Conservation (phyloP, 2,888 invertebrate species). For the Eucera pruinosa region DNA sequence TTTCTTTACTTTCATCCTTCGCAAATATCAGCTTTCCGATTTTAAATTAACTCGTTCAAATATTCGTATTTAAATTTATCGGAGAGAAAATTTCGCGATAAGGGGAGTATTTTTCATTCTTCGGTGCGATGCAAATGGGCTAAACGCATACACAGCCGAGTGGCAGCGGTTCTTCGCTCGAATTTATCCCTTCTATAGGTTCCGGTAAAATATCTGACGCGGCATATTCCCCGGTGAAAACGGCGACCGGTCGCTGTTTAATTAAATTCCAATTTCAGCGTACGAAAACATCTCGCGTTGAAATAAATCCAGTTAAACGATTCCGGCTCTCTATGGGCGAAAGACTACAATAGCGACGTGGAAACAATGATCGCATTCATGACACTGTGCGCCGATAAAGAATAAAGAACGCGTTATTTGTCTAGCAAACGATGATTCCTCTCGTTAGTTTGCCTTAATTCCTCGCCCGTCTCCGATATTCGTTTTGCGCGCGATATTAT, state of each 20-base stretch:
- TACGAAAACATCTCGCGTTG: conserved; percentile 15
- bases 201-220: background rate
- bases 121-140: no score
- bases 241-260: no score
- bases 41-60: no score
- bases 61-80: no score
- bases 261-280: conserved; percentile 5
- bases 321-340: conserved; percentile 9
- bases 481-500: background rate
- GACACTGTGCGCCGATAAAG: conserved; percentile 11
- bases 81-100: no score
- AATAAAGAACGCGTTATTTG: conserved; percentile 36
- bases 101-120: no score
- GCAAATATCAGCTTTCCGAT: no score
- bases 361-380: conserved; percentile 39
- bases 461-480: background rate
- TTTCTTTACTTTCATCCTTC: no score
- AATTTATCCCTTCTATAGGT: background rate
- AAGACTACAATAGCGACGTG: conserved; percentile 29
- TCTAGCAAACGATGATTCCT: conserved; percentile 23
- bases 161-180: background rate
- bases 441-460: conserved; percentile 1
- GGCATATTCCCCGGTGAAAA: background rate
- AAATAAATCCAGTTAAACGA: conserved; percentile 25
- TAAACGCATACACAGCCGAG: no score